phyloP scores from a whole-genome alignment of 2,888 invertebrate genomes.

The Pycnomerus fuliginosus region DNA sequence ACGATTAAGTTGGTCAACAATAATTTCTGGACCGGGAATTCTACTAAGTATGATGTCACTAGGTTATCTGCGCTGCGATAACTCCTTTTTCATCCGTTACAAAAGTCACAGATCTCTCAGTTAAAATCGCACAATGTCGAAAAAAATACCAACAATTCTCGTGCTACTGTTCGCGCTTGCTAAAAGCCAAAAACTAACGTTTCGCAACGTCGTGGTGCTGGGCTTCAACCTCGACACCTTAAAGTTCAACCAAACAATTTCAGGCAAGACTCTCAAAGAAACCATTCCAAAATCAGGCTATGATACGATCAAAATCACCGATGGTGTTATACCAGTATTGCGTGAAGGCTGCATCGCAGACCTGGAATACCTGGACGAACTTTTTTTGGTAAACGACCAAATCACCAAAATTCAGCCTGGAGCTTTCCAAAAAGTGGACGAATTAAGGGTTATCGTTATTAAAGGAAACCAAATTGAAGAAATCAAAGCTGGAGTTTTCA shows the following conservation, averaged over 20 bases:
- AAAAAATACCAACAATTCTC: no score
- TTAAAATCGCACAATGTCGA: no score
- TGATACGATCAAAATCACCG: conserved; percentile 35
- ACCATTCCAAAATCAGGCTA: conserved; percentile 30
- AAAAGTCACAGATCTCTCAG: no score
- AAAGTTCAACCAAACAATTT: conserved; percentile 35
- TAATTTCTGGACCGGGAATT: no score
- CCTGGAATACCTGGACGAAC: conserved; percentile 35
- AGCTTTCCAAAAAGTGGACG: conserved; percentile 30
- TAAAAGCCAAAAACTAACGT: no score
- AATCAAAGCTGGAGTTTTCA: conserved; percentile 34
- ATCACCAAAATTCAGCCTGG: conserved; percentile 33
- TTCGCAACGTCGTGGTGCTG: conserved; percentile 35
- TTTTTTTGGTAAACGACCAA: conserved; percentile 29
- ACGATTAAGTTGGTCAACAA: no score
- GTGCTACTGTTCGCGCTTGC: no score
- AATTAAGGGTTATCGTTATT: conserved; percentile 25
- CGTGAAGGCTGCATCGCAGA: conserved; percentile 32
- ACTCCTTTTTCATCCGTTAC: no score
- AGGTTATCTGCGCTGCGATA: no score
- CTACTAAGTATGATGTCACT: no score
- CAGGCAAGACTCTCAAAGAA: conserved; percentile 32
- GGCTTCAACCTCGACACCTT: conserved; percentile 33
- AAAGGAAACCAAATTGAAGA: conserved; percentile 23
- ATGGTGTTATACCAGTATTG: conserved; percentile 35